These are phyloP conservation scores for Rhyzopertha dominica DNA, from an alignment of 1,140 invertebrate species.

Conservation along the genomic window DNA sequence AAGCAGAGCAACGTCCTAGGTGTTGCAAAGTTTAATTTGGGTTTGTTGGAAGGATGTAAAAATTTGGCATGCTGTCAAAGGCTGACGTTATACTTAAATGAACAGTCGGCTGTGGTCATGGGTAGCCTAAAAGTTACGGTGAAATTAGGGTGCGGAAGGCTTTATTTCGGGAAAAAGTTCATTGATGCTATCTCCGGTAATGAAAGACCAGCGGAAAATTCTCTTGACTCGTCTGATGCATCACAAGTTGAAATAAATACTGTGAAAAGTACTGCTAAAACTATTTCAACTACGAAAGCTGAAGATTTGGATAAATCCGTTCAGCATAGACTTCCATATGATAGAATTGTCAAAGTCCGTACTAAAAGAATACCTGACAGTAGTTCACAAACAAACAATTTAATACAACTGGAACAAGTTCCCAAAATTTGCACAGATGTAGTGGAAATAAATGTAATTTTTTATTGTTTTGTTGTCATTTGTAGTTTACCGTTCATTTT, in stretches of 20 bases:
- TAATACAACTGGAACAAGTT: too few species aligned
- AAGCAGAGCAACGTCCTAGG: slow-evolving; percentile 31
- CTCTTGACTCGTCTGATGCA: too few species aligned
- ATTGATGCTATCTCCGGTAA: slow-evolving; percentile 25
- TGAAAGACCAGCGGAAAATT: slow-evolving; percentile 14
- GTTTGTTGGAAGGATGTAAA: slow-evolving; percentile 24
- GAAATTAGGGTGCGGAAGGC: slow-evolving; percentile 48
- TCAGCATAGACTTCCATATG: too few species aligned
- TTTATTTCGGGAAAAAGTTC: slow-evolving; percentile 51
- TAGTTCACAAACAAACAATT: too few species aligned
- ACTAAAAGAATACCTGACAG: too few species aligned
- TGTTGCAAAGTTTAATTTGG: slow-evolving; percentile 33
- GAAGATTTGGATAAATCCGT: too few species aligned
- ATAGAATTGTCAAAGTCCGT: too few species aligned
- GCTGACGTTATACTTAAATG: slow-evolving; percentile 28
- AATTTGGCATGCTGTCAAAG: slow-evolving; percentile 30
- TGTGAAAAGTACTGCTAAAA: too few species aligned
- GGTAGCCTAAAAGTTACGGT: slow-evolving; percentile 44
- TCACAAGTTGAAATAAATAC: too few species aligned
- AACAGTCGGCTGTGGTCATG: slow-evolving; percentile 29
- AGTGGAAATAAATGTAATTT: too few species aligned
- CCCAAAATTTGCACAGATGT: too few species aligned
- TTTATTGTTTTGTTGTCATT: slow-evolving; percentile 11
- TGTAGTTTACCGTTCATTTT: slow-evolving; percentile 19
- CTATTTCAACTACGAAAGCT: too few species aligned